phyloP scores from a whole-genome alignment of 1,140 invertebrate species.

The Drosophila kurseongensis region DNA sequence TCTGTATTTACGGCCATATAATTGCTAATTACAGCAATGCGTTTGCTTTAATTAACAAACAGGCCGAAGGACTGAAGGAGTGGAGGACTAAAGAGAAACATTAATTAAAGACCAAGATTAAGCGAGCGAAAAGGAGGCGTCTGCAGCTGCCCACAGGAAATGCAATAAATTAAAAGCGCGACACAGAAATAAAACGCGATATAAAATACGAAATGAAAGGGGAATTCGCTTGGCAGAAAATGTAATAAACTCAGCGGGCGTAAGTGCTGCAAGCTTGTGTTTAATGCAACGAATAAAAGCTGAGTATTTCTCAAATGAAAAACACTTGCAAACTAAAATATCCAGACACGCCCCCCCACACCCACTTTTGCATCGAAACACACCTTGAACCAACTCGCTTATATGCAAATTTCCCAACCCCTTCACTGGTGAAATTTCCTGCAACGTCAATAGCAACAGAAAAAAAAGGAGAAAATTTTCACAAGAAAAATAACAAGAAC shows the following conservation, averaged over 20 bases:
- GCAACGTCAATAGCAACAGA: constrained; percentile 32
- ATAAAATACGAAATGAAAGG: constrained; percentile 28
- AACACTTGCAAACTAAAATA: constrained; percentile 47
- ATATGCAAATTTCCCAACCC: constrained; percentile 28
- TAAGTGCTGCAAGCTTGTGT: constrained; percentile 41
- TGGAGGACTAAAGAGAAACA: constrained; percentile 14
- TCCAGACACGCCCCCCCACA: constrained; percentile 24
- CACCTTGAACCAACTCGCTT: constrained; percentile 40
- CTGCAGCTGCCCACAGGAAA: constrained; percentile 49
- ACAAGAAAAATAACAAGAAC: constrained; percentile 23
- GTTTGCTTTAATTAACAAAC: constrained; percentile 56
- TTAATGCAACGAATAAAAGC: constrained; percentile 49
- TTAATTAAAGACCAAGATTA: constrained; percentile 49
- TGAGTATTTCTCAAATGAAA: constrained; percentile 36
- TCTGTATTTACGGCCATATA: constrained; percentile 44
- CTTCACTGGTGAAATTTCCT: constrained; percentile 19
- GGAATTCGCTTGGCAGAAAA: constrained; percentile 32
- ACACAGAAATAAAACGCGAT: constrained; percentile 28
- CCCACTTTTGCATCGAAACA: constrained; percentile 15
- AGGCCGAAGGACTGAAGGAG: not conserved
- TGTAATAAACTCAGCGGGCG: constrained; percentile 49
- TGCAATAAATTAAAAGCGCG: constrained; percentile 65
- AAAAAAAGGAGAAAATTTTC: constrained; percentile 9
- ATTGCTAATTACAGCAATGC: constrained; percentile 60
- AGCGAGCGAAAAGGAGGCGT: constrained; percentile 24